Base-by-base conservation (phyloP, 2,113 vertebrate species). In the Oreochromis aureus region DNA sequence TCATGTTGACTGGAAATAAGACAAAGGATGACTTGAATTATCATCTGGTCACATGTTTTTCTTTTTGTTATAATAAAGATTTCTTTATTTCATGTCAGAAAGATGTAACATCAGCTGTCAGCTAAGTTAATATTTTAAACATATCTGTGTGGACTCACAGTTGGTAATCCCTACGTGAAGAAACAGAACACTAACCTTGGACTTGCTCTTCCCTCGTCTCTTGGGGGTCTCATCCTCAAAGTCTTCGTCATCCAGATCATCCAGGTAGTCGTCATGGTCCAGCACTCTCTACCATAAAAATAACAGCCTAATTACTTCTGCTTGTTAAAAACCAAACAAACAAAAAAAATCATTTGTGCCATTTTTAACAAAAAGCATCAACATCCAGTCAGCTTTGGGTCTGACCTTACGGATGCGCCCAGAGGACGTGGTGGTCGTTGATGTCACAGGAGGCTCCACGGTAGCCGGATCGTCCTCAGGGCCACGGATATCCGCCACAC, bases 191-290 rank as follows among this genome's bases (percentile, higher is more conserved):
- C 92, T 93, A 87, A 99, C 98, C 97, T 99, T 99, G 86, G 98
- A 98, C 59, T 99, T 99, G 66, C 98, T 98, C 91, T 99, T 99
- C 89, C 98, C 97, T 22, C 98, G 92, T 46, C 98, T 96, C 91
- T 99, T 99, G 0, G 98, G 98, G 3, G 98, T 99, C 41, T 99
- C 98, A 58, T 99, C 98, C 78, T 99, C 98, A 73, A 99, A 99
- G 86, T 99, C 98, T 61, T 99, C 98, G 1, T 99, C 98, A 0
- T 99, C 98, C 54, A 99, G 84, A 63, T 99, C 98, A 3, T 99
- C 98, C 90, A 99, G 91, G 94, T 98, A 99, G 91, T 99, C 98
- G 1, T 99, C 98, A 0, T 98, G 98, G 80, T 99, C 98, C n/a
- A 99, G 94, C 73, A 99, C 98, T 89, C 98, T 95, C 98, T 99